A percentile compares a stretch with the other conserved stretches of the same genome.
These are phyloP conservation scores for Lordiphosa collinella DNA, from an alignment of 1,140 invertebrate genomes.

Conservation along the genomic window DNA sequence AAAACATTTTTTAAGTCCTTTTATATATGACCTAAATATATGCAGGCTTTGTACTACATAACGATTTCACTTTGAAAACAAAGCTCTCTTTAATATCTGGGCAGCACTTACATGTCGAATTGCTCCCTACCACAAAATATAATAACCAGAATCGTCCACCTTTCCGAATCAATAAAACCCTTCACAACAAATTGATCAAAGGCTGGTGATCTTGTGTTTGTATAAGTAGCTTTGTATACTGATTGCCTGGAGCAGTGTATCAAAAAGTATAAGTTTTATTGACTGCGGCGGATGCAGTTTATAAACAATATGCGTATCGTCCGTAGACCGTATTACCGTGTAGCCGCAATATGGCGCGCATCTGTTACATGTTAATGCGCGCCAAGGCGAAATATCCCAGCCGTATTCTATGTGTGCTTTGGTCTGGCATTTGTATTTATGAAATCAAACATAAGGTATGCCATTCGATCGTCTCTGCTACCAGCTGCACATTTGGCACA, in stretches of 20 bases:
- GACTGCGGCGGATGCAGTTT: slow-evolving; percentile 75
- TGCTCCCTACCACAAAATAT: too few species aligned
- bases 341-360: slow-evolving; percentile 70
- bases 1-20: too few species aligned
- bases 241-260: slow-evolving; percentile 49
- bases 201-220: background rate
- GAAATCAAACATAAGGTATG: slow-evolving; percentile 75
- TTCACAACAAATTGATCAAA: too few species aligned
- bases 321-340: slow-evolving; percentile 9
- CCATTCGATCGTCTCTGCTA: slow-evolving; percentile 44
- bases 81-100: too few species aligned
- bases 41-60: too few species aligned
- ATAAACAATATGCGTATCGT: slow-evolving; percentile 55
- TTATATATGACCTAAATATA: too few species aligned
- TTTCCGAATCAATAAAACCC: too few species aligned
- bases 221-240: slow-evolving; percentile 31
- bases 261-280: slow-evolving; percentile 75
- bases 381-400: slow-evolving; percentile 48
- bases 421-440: slow-evolving; percentile 58
- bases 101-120: too few species aligned
- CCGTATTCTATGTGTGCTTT: slow-evolving; percentile 11
- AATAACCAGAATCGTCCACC: too few species aligned
- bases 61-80: too few species aligned
- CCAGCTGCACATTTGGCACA: slow-evolving; percentile 72
- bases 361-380: slow-evolving; percentile 71